Base-by-base conservation (phyloP, 2,113 vertebrate genomes). In the Ameiurus melas region DNA sequence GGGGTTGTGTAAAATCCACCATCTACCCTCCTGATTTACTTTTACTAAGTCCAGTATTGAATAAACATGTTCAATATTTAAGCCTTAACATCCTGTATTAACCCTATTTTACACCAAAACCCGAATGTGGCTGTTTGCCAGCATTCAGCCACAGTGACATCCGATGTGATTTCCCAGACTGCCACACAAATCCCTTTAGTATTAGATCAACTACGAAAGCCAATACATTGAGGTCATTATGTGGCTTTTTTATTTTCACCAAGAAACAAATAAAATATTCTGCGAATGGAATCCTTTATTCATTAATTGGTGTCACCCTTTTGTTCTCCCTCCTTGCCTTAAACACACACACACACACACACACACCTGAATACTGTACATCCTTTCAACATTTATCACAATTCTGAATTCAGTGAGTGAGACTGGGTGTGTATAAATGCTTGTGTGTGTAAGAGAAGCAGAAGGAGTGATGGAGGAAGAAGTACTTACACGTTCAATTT, bases 141-240 rank as follows among this genome's bases (percentile, higher is more conserved):
- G 22, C 39, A 70, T 66, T 66, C 27, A 66, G 66, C 13, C 66
- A 70, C 27, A 9, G 20, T 77, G 39, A 47, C 39, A 77, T 20
- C 4, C 0, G 36, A 43, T 25, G 71, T 25, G 9, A 47, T 77
- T 77, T 77, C 12, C 22, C 73, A 77, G 39, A 47, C 36, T 77
- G 73, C 39, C 73, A 77, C 73, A 77, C 43, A 53, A 53, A 51
- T 77, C 39, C 43, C 73, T 77, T 77, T 51, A 47, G 43, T 77
- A 27, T 77, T 27, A 43, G 36, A n/a, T 53, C 13, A 27, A n/a
- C 71, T 22, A 75, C 4, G 36, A 47, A 77, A 77, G 10, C 36
- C 39, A 47, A 47, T 47, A 77, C 27, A 25, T 12, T 47, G 39
- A 12, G 39, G 75, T 78, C 43, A 78, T 25, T 51, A 20, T 57